Percentiles rank a stretch among this genome's conserved stretches.
phyloP scores from a whole-genome alignment of 2,888 invertebrate species.

The Theodoxus fluviatilis region DNA sequence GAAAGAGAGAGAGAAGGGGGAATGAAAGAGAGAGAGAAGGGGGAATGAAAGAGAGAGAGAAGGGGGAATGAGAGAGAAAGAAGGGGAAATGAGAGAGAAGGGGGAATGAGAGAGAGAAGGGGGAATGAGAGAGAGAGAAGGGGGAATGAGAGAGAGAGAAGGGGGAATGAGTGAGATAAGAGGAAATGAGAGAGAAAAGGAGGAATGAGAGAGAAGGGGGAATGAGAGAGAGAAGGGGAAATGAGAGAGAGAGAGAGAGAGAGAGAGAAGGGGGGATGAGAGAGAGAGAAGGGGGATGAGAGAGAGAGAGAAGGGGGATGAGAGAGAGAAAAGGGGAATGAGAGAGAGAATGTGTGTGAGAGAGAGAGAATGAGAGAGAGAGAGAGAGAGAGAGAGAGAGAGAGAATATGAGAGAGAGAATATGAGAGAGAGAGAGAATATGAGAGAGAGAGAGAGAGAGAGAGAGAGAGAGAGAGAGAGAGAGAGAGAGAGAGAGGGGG shows the following conservation, averaged over 20 bases:
- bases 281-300: too few relatives aligned
- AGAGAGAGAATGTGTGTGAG: too few relatives aligned
- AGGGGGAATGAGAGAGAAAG: background rate
- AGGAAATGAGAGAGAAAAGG: background rate
- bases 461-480: background rate
- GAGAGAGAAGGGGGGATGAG: too few relatives aligned
- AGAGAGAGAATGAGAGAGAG: too few relatives aligned
- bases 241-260: background rate
- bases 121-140: too few relatives aligned
- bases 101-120: background rate
- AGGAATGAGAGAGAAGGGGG: background rate
- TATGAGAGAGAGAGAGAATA: too few relatives aligned
- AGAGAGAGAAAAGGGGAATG: too few relatives aligned
- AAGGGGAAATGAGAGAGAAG: background rate
- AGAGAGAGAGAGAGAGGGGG: background rate
- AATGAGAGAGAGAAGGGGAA: background rate
- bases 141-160: background rate
- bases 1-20: background rate
- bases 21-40: background rate
- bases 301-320: too few relatives aligned
- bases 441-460: background rate
- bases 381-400: conserved; percentile 2
- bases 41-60: background rate
- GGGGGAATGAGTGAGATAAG: background rate
- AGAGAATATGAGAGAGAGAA: too few relatives aligned